phyloP scores from a whole-genome alignment of 2,888 invertebrate genomes.

The Camptogramma bilineatum region DNA sequence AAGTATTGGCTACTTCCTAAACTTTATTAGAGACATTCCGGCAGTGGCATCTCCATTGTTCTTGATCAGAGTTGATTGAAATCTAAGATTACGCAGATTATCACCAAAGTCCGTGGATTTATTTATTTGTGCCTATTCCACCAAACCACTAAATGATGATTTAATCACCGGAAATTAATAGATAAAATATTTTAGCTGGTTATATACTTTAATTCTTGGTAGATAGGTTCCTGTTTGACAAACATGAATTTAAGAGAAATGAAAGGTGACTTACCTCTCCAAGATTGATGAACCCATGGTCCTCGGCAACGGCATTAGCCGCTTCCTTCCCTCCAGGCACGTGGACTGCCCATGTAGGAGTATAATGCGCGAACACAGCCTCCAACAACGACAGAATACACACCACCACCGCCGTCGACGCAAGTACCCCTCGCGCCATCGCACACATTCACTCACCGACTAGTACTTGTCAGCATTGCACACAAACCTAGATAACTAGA shows the following conservation, averaged over 20 bases:
- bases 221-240: neutral
- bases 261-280: conserved; percentile 89
- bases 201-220: neutral
- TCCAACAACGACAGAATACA: conserved; percentile 61
- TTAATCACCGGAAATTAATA: too few relatives aligned
- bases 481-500: conserved; percentile 53
- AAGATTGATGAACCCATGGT: conserved; percentile 93
- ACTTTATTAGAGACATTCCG: neutral
- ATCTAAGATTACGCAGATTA: neutral
- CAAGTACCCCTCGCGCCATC: conserved; percentile 73
- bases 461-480: conserved; percentile 84
- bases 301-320: conserved; percentile 90
- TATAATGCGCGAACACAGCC: conserved; percentile 84
- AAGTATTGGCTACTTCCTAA: conserved; percentile 11
- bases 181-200: too few relatives aligned
- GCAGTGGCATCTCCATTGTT: conserved; percentile 1
- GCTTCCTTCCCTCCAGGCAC: conserved; percentile 88
- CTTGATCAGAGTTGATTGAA: neutral
- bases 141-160: neutral
- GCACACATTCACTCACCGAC: conserved; percentile 76
- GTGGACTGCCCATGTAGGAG: conserved; percentile 95
- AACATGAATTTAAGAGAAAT: neutral
- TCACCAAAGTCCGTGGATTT: neutral
- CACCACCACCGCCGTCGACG: conserved; percentile 68
- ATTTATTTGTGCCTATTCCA: neutral